These are phyloP conservation scores for Microctenopoma lineatum DNA, from an alignment of 2,797 vertebrate genomes.

Conservation along the genomic window DNA sequence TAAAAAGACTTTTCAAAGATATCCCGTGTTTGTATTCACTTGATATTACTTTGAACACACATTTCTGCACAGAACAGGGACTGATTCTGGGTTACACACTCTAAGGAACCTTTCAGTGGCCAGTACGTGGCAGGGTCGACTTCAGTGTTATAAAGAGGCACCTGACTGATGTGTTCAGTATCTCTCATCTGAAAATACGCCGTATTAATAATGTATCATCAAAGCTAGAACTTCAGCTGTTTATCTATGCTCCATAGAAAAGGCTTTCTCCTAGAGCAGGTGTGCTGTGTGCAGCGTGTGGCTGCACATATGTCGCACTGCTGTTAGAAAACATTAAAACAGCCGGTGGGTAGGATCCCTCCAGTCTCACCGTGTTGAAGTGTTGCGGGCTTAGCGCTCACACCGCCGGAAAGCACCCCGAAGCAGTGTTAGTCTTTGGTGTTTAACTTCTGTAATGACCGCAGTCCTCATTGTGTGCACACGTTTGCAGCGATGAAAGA, in stretches of 20 bases:
- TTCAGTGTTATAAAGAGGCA: too few relatives aligned
- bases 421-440: not conserved
- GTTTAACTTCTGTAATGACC: not conserved
- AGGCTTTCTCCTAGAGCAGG: not conserved
- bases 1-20: too few relatives aligned
- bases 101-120: too few relatives aligned
- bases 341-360: slow-evolving; percentile 7
- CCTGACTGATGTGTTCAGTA: too few relatives aligned
- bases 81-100: too few relatives aligned
- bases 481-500: too few relatives aligned
- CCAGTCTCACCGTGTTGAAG: not conserved
- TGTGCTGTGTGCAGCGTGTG: not conserved
- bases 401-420: not conserved
- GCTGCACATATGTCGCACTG: not conserved
- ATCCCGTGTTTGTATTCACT: too few relatives aligned
- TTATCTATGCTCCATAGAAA: not conserved
- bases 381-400: not conserved
- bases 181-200: too few relatives aligned
- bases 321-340: not conserved
- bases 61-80: too few relatives aligned
- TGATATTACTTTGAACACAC: too few relatives aligned
- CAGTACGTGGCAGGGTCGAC: too few relatives aligned
- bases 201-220: not conserved
- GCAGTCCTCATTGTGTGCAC: not conserved
- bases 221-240: not conserved